A percentile compares a stretch with the other conserved stretches of the same genome.
phyloP scores from a whole-genome alignment of 53 echinoderm and acorn worm genomes.

The Pentamera pediparva region DNA sequence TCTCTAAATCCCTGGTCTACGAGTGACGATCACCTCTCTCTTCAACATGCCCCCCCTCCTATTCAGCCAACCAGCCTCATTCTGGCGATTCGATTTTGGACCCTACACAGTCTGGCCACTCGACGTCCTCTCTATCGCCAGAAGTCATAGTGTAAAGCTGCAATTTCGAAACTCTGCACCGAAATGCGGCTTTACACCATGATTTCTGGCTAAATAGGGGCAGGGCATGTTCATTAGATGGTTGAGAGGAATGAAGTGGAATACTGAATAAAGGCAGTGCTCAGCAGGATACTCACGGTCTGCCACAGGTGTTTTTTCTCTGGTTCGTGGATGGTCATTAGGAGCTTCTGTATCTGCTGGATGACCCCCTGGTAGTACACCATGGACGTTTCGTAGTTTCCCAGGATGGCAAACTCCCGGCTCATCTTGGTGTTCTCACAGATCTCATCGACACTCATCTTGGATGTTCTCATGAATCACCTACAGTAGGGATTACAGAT shows the following conservation, averaged over 20 bases:
- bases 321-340: conserved; percentile 67
- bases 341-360: conserved; percentile 94
- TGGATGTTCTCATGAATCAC: no score
- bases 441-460: conserved; percentile 88
- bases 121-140: no score
- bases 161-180: no score
- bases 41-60: no score
- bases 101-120: no score
- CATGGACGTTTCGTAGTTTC: conserved; percentile 96
- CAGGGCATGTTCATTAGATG: not conserved
- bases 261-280: not conserved
- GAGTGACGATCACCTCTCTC: no score
- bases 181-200: no score
- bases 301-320: conserved; percentile 94
- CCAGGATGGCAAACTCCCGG: conserved; percentile 95
- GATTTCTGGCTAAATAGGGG: not conserved
- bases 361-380: conserved; percentile 96
- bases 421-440: conserved; percentile 99
- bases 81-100: no score
- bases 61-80: no score
- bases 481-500: no score
- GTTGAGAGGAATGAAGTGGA: not conserved
- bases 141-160: no score
- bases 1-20: no score
- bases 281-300: conserved; percentile 50